Conservation (phyloP, 2,113 vertebrate genomes). For the Bos javanicus region DNA sequence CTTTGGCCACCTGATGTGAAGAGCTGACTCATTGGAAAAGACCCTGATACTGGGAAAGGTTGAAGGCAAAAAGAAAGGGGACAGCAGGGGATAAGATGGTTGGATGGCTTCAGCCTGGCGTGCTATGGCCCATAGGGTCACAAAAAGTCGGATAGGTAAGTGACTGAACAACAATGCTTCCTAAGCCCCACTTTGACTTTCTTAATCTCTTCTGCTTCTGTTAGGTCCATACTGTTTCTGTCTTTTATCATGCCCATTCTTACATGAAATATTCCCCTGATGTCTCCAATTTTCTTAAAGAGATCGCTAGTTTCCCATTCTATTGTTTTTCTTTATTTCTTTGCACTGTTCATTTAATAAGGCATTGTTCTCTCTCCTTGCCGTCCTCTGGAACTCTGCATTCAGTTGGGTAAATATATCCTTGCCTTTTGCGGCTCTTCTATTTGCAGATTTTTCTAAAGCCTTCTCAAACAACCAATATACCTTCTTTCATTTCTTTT, state of each 20-base stretch:
- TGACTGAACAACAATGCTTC: not conserved
- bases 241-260: not conserved
- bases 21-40: not conserved
- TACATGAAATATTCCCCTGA: not conserved
- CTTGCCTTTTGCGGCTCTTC: not conserved
- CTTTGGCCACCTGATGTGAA: fast-evolving
- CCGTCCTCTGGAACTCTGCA: not conserved
- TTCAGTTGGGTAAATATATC: not conserved
- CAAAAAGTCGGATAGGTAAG: not conserved
- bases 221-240: not conserved
- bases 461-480: not conserved
- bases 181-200: not conserved
- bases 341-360: not conserved
- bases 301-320: not conserved
- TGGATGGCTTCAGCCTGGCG: not conserved
- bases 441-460: not conserved
- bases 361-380: not conserved
- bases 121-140: not conserved
- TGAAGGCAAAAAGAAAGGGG: not conserved
- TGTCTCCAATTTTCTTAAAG: not conserved
- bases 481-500: not conserved
- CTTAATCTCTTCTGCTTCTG: not conserved
- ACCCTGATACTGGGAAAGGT: not conserved
- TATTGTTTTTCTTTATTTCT: not conserved
- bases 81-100: not conserved